Evolutionary conservation across 2,888 invertebrate species (phyloP).

Genomic region (Eudasyphora cyanicolor): DNA sequence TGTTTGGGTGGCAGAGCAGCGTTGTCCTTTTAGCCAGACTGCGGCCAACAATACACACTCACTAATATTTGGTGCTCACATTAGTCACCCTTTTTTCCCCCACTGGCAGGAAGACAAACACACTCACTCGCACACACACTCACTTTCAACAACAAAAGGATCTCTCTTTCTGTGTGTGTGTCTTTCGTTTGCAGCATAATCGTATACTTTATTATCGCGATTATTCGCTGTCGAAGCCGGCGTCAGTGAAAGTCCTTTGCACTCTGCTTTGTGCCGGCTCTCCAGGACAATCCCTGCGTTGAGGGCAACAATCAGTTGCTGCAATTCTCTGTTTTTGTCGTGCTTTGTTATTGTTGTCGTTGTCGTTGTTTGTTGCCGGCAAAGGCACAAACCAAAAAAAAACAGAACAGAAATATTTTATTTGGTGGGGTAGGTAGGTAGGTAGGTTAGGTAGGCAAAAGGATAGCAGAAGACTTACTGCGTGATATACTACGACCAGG

Average conservation of each 20-base stretch:
- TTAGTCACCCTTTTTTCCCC: constrained; percentile 79
- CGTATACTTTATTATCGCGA: constrained; percentile 65
- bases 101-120: constrained; percentile 42
- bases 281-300: not conserved
- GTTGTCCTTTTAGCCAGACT: constrained; percentile 77
- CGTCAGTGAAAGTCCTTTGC: constrained; percentile 77
- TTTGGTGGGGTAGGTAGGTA: constrained; percentile 79
- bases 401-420: constrained; percentile 66
- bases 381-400: too few species aligned
- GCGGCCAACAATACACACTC: constrained; percentile 47
- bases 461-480: too few species aligned
- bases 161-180: not conserved
- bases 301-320: constrained; percentile 43
- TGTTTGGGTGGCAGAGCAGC: constrained; percentile 64
- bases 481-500: constrained; percentile 51
- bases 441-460: constrained; percentile 23
- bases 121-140: constrained; percentile 32
- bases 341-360: constrained; percentile 66
- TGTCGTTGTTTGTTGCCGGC: constrained; percentile 21
- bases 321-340: too few species aligned
- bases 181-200: constrained; percentile 55
- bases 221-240: constrained; percentile 49
- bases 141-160: constrained; percentile 6
- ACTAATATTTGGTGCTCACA: constrained; percentile 74
- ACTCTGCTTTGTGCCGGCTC: constrained; percentile 54